phyloP scores from a whole-genome alignment of 2,888 invertebrate species.

The Monoplex corrugatus region DNA sequence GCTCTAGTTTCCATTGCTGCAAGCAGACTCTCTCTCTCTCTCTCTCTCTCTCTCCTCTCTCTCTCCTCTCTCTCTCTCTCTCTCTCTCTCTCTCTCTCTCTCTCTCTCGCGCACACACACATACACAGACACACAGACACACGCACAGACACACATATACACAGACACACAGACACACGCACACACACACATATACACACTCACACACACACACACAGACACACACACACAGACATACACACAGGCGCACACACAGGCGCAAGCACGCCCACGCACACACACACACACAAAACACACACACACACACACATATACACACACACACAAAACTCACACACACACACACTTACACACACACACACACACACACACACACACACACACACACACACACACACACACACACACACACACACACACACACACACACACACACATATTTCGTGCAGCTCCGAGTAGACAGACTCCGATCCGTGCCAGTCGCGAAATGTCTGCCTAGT shows the following conservation, averaged over 20 bases:
- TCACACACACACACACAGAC: background rate
- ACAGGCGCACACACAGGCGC: background rate
- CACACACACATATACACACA: background rate
- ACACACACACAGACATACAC: background rate
- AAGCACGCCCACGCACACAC: background rate
- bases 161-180: background rate
- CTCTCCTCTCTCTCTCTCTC: no score
- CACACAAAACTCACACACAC: slow-evolving; percentile 33
- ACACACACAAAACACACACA: background rate
- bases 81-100: no score
- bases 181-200: background rate
- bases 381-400: background rate
- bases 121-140: background rate
- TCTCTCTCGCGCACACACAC: no score
- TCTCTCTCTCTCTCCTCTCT: no score
- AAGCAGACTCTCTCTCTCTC: no score
- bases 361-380: background rate
- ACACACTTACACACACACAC: background rate
- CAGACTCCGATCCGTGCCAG: no score
- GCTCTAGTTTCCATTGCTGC: no score
- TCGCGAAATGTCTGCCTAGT: no score
- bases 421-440: slow-evolving; percentile 3
- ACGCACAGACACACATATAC: background rate
- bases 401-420: slow-evolving; percentile 39
- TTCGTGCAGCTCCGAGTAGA: no score